Percentiles rank a stretch among this genome's conserved stretches.
Conservation (phyloP, 2,113 vertebrate species). For the Nothocercus julius region DNA sequence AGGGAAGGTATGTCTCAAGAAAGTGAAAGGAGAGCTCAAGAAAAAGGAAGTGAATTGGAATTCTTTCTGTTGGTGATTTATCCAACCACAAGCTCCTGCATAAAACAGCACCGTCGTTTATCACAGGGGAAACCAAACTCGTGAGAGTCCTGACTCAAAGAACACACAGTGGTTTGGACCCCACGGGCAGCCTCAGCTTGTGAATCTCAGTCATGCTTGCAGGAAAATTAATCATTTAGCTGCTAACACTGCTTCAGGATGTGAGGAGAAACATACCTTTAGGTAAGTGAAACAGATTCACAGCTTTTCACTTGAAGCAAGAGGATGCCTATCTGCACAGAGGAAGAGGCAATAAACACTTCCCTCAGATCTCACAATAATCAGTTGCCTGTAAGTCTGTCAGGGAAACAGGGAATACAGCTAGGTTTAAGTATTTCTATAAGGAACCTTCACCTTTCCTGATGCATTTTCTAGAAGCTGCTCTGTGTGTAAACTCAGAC, state of each 20-base stretch:
- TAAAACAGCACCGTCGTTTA: neutral
- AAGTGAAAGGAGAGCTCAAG: neutral
- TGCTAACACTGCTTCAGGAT: neutral
- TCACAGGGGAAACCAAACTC: neutral
- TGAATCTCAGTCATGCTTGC: neutral
- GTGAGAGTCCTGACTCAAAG: neutral
- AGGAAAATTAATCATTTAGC: slow-evolving; percentile 15
- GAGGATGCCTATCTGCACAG: neutral
- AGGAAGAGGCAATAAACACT: neutral
- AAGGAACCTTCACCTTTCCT: neutral
- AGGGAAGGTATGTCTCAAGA: neutral
- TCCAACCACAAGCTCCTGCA: neutral
- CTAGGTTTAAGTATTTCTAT: neutral
- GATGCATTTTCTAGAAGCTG: neutral
- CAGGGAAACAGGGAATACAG: neutral
- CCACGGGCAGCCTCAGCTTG: neutral
- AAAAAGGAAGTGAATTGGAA: neutral
- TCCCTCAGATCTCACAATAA: neutral
- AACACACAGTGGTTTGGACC: neutral
- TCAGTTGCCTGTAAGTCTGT: neutral
- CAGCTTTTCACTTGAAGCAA: neutral
- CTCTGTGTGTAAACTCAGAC: neutral
- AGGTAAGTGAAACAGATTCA: neutral
- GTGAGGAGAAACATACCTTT: neutral
- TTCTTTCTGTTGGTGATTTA: neutral